Conservation (phyloP, 2,797 vertebrate genomes). For the Xiphophorus birchmanni region DNA sequence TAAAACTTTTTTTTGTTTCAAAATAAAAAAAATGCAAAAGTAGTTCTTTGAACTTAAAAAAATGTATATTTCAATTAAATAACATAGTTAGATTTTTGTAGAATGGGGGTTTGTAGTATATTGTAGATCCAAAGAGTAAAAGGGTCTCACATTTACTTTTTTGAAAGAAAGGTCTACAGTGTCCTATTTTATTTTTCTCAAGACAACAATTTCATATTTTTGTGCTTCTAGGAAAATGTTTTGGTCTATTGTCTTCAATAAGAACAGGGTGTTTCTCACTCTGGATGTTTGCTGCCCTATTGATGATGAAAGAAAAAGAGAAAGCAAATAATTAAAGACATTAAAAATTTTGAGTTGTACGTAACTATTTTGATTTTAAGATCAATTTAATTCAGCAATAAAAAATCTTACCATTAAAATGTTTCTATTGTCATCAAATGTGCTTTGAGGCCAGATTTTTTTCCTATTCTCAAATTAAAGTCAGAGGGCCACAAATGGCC, state of each 20-base stretch:
- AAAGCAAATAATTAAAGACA: neutral
- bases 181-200: neutral
- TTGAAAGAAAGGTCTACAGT: neutral
- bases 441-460: neutral
- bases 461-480: too few relatives aligned
- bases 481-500: neutral
- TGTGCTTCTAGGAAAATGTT: neutral
- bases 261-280: neutral
- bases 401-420: neutral
- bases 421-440: neutral
- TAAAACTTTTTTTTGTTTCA: neutral
- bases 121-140: neutral
- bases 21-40: neutral
- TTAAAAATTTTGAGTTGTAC: neutral
- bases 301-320: neutral
- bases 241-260: neutral
- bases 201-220: neutral
- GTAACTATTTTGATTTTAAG: neutral
- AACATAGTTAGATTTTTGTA: neutral
- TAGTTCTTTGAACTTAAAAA: neutral
- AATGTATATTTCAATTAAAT: neutral
- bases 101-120: too few relatives aligned
- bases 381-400: neutral
- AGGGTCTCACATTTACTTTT: neutral
- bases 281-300: neutral